These are phyloP conservation scores for Cryptophagus acutangulus DNA, from an alignment of 2,888 invertebrate species.

Conservation along the genomic window DNA sequence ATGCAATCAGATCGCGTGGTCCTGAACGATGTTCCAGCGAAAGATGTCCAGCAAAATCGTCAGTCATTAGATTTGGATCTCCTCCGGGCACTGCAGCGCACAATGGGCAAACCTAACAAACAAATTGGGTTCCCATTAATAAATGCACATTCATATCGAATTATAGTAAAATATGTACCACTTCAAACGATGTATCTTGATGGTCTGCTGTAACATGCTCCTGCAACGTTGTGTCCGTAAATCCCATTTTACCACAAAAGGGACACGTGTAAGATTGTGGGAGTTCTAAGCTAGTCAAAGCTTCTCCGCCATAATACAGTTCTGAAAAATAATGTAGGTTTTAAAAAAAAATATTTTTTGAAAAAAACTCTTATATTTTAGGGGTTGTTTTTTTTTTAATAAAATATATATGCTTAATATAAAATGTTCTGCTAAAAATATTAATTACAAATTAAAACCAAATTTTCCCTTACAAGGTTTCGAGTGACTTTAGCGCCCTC, in stretches of 20 bases:
- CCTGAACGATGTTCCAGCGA: slow-evolving; percentile 81
- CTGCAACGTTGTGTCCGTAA: slow-evolving; percentile 85
- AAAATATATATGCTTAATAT: too few relatives aligned
- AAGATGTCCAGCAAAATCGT: slow-evolving; percentile 95
- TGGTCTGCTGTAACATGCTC: slow-evolving; percentile 90
- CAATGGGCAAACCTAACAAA: slow-evolving; percentile 85
- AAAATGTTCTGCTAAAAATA: too few relatives aligned
- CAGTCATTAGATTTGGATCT: slow-evolving; percentile 95
- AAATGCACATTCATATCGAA: neutral
- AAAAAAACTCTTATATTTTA: too few relatives aligned
- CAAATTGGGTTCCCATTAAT: slow-evolving; percentile 1
- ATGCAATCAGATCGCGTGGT: slow-evolving; percentile 86
- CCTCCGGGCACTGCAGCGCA: slow-evolving; percentile 96
- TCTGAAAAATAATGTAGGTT: slow-evolving; percentile 63
- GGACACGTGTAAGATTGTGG: slow-evolving; percentile 97
- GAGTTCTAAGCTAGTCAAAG: slow-evolving; percentile 81
- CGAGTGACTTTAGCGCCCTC: too few relatives aligned
- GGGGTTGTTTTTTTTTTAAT: too few relatives aligned
- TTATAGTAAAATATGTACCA: slow-evolving; percentile 53
- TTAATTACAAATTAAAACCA: too few relatives aligned
- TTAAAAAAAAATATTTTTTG: too few relatives aligned
- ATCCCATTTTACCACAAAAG: slow-evolving; percentile 94
- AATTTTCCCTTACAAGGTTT: too few relatives aligned
- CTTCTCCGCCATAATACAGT: slow-evolving; percentile 93
- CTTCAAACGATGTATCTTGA: slow-evolving; percentile 86